Evolutionary conservation across 2,113 vertebrate genomes (phyloP).

Genomic region (Eubucco bourcierii): DNA sequence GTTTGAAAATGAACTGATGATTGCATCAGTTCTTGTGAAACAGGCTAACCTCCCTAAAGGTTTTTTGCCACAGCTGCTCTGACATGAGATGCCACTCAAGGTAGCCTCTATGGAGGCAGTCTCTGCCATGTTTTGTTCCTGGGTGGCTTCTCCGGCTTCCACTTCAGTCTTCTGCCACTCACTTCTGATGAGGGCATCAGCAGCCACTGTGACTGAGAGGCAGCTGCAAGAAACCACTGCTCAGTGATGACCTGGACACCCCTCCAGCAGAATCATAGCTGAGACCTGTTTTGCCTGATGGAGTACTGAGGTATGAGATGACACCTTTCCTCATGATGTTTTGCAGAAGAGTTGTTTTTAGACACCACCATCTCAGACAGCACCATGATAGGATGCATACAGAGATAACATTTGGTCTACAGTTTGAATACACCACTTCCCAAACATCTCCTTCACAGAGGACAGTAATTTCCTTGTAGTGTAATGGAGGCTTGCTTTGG

Average conservation of each 20-base stretch:
- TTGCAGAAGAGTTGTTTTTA: neutral
- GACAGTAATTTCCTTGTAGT: neutral
- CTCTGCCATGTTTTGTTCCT: accelerated
- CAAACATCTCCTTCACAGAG: neutral
- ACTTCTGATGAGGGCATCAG: neutral
- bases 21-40: neutral
- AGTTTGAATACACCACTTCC: neutral
- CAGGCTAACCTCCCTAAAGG: neutral
- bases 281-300: neutral
- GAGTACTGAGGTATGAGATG: neutral
- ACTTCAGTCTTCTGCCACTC: neutral
- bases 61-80: neutral
- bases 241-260: neutral
- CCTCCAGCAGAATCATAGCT: neutral
- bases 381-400: neutral
- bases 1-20: neutral
- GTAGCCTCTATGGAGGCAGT: neutral
- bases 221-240: neutral
- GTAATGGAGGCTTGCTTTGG: neutral
- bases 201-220: neutral
- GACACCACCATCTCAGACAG: neutral
- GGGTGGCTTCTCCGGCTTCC: neutral
- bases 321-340: neutral
- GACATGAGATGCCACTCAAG: neutral
- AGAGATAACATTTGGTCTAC: neutral